These are phyloP conservation scores for Scaptodrosophila lebanonensis DNA, from an alignment of 1,140 invertebrate species.

Conservation along the genomic window DNA sequence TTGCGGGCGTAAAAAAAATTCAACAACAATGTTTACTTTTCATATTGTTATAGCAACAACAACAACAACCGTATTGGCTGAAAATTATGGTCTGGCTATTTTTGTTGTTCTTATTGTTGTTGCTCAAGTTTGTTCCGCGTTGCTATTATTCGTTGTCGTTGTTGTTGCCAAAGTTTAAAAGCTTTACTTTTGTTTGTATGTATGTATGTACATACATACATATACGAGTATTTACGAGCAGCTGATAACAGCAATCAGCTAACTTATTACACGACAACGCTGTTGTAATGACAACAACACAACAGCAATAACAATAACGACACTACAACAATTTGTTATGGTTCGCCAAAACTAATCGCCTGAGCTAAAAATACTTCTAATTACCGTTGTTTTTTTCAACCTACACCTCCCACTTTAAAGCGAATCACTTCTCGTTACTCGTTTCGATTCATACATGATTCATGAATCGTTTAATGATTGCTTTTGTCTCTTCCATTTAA, in stretches of 20 bases:
- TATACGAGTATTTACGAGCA: too few species aligned
- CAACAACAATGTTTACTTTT: slow-evolving; percentile 66
- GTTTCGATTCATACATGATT: slow-evolving; percentile 1
- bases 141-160: slow-evolving; percentile 4
- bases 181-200: slow-evolving; percentile 18
- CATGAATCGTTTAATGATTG: slow-evolving; percentile 28
- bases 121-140: slow-evolving; percentile 10
- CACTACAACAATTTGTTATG: neutral
- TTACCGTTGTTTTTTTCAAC: too few species aligned
- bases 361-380: too few species aligned
- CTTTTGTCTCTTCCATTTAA: slow-evolving; percentile 6
- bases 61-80: slow-evolving; percentile 25
- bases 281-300: slow-evolving; percentile 6
- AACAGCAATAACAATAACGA: neutral
- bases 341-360: slow-evolving; percentile 9
- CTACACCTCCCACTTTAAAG: too few species aligned
- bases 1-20: slow-evolving; percentile 33
- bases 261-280: too few species aligned
- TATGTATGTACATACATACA: too few species aligned
- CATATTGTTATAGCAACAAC: slow-evolving; percentile 56
- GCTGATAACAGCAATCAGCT: slow-evolving; percentile 45
- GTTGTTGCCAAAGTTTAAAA: slow-evolving; percentile 16
- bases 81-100: slow-evolving; percentile 41
- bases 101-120: neutral
- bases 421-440: too few species aligned